Evolutionary conservation across 2,888 invertebrate species (phyloP), one percentile per base, ranked within the genome.

Genomic region (Xylota sylvarum): DNA sequence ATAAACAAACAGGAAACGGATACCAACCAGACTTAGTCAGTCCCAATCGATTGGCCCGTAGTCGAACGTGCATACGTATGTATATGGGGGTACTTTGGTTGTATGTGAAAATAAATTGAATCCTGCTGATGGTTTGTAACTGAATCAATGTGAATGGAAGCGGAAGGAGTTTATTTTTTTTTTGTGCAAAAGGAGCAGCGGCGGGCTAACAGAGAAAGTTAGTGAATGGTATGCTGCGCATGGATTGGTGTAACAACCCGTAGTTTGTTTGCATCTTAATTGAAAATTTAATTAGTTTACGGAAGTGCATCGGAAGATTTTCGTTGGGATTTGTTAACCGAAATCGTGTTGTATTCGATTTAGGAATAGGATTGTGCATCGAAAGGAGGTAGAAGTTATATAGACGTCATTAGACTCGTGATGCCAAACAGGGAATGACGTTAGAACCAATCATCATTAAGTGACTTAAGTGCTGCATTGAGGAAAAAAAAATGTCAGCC

Each of bases 251-350:
- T 35, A 46, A 50, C 12, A 40, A 40, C 12, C 12, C n/a, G 40
- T 43, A 40, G 37, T 64, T 50, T 65, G 58, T 46, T 62, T 56
- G 43, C 35, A n/a, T 19, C 43, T 65, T 78, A 35, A 78, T 83
- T 65, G 58, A 67, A 65, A 78, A 83, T 60, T 78, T 67, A 83
- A 83, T 83, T 83, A 83, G 67, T 37, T 78, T 77, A 56, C 37
- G 43, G 77, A 27, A 2, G 58, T 12, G 40, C 12, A 40, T 23
- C n/a, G 60, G 7, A 40, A 40, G 37, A 40, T n/a, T 43, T 58
- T 52, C 27, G 32, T 35, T 58, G 35, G 5, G 19, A 58, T 58
- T 58, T 58, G 58, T 37, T 19, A 58, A 32, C 14, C 14, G 32
- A 17, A 14, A 32, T 56, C 9, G 19, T 10, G 56, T 17, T 35